These are phyloP conservation scores for Morpho achilles DNA, from an alignment of 2,888 invertebrate species.

Conservation along the genomic window DNA sequence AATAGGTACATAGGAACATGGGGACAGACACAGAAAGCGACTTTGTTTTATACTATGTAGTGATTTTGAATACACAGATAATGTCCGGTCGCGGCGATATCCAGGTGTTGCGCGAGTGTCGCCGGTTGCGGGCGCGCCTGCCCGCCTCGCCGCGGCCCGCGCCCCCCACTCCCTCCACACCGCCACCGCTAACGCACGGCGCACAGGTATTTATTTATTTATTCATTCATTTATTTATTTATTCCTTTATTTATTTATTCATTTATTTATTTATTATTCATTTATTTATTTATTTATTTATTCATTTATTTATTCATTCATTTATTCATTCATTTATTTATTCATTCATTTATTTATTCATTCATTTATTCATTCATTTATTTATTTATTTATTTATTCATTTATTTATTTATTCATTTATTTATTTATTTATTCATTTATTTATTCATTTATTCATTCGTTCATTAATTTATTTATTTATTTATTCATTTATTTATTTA, in stretches of 20 bases:
- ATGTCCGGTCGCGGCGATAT: conserved; percentile 97
- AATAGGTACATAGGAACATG: no score
- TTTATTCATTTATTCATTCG: no score
- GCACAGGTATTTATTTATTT: conserved; percentile 28
- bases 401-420: conserved; percentile 1
- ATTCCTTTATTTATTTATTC: background rate
- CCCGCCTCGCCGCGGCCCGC: conserved; percentile 57
- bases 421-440: background rate
- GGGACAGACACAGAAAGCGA: no score
- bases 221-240: no score
- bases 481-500: background rate
- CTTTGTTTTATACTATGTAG: no score
- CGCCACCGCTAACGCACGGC: conserved; percentile 75
- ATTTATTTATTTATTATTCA: no score
- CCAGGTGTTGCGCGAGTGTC: conserved; percentile 87
- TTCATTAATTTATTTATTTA: conserved; percentile 11
- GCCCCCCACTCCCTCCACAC: conserved; percentile 54
- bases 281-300: conserved; percentile 1
- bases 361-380: background rate
- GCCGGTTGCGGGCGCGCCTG: conserved; percentile 90
- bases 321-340: no score
- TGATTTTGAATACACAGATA: conserved; percentile 69
- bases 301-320: no score
- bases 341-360: background rate
- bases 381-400: background rate